Conservation (phyloP, 1,140 invertebrate genomes). For the Drosophila insularis region DNA sequence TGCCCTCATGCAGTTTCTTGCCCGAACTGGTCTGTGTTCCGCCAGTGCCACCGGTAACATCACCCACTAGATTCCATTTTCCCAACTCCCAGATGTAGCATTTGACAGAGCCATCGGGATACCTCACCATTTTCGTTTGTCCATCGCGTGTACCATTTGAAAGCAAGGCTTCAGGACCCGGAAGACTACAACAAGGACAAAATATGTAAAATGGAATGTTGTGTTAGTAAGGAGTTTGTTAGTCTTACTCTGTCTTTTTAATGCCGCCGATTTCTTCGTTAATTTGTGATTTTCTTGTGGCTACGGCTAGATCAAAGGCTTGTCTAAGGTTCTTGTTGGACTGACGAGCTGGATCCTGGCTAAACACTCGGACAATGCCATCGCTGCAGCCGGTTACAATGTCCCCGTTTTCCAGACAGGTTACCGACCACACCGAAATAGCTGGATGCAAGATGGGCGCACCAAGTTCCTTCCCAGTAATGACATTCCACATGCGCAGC, state of each 20-base stretch:
- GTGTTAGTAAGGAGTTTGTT: no score
- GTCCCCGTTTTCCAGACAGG: conserved; percentile 92
- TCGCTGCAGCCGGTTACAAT: conserved; percentile 95
- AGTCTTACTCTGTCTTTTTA: conserved; percentile 88
- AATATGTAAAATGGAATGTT: not conserved
- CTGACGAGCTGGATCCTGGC: conserved; percentile 86
- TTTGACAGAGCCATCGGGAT: conserved; percentile 87
- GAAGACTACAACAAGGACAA: conserved; percentile 84
- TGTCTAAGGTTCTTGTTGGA: conserved; percentile 86
- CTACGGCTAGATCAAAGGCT: conserved; percentile 89
- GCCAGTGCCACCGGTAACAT: conserved; percentile 92
- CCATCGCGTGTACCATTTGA: conserved; percentile 91
- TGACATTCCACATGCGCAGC: conserved; percentile 91
- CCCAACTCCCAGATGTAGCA: conserved; percentile 91
- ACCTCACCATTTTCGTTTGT: conserved; percentile 92
- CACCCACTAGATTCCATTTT: conserved; percentile 94
- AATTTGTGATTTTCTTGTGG: conserved; percentile 83
- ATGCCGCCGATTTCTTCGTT: conserved; percentile 87
- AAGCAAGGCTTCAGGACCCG: conserved; percentile 89
- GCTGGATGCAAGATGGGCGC: conserved; percentile 91
- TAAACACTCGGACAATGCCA: conserved; percentile 93
- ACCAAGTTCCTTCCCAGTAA: conserved; percentile 78
- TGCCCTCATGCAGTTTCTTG: conserved; percentile 92
- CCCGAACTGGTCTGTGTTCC: conserved; percentile 85
- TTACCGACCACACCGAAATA: conserved; percentile 94